A percentile compares a stretch with the other conserved stretches of the same genome.
phyloP scores from a whole-genome alignment of 2,113 vertebrate species.

The Eidolon helvum region DNA sequence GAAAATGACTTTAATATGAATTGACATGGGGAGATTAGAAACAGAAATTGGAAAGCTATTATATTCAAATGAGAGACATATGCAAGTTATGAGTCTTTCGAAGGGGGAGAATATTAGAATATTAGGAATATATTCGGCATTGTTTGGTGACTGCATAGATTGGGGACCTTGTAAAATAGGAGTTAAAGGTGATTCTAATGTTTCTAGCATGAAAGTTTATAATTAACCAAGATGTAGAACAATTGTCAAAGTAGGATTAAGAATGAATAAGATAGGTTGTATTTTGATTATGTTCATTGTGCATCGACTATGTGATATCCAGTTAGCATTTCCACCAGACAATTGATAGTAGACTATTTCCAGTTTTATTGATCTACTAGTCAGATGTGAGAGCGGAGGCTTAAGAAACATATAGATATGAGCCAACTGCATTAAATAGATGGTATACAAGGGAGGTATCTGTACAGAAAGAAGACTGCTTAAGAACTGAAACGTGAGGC shows the following conservation, averaged over 20 bases:
- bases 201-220: neutral
- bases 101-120: neutral
- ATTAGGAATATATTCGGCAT: neutral
- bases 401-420: neutral
- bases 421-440: neutral
- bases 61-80: neutral
- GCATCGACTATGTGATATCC: neutral
- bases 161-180: neutral
- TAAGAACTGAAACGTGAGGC: neutral
- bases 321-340: neutral
- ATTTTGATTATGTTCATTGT: neutral
- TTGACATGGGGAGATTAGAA: neutral
- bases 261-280: neutral
- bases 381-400: neutral
- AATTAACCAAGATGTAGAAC: neutral
- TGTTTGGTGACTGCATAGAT: neutral
- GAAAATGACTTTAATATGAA: neutral
- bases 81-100: neutral
- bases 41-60: constrained; percentile 3
- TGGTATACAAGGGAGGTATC: neutral
- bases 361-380: neutral
- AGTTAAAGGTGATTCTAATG: neutral
- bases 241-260: neutral
- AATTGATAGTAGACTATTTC: neutral
- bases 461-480: neutral